Base-by-base conservation (phyloP, 2,888 invertebrate genomes). In the Ligdia adustata region DNA sequence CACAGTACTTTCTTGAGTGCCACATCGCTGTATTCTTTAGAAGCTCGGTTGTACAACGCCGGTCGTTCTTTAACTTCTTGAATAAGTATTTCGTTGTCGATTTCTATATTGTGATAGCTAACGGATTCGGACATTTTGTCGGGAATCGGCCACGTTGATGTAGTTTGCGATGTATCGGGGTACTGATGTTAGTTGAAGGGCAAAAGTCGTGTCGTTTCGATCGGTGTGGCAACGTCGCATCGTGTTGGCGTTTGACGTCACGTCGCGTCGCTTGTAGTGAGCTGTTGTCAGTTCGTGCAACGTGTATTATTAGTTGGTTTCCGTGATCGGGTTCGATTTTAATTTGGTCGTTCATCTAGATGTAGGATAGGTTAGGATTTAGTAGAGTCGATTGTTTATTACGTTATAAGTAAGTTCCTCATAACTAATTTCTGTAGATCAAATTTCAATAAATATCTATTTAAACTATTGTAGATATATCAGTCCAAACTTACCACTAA, bases 201-300 rank as follows among this genome's bases (percentile, higher is more conserved):
- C 9, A 34, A 45, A 45, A 45, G 24, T 40, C 46, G 40, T 11
- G 12, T n/a, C n/a, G n/a, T n/a, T n/a, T n/a, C n/a, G n/a, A n/a
- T n/a, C n/a, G n/a, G n/a, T n/a, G n/a, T n/a, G n/a, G n/a, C n/a
- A n/a, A n/a, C n/a, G n/a, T n/a, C n/a, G 5, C 14, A 32, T 24
- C 34, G 18, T 34, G 40, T 38, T 33, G 39, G 22, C 27, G 28
- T 22, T 12, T 26, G 27, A 9, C 9, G 20, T 12, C 18, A 3
- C n/a, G 12, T 9, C 13, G 12, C 26, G 7, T 4, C 5, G 2
- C 28, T 22, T 40, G 12, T 9, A 2, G 1, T 31, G 38, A 18
- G 45, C 0, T 13, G 39, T 45, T 45, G 45, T 22, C 44, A 45
- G 27, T 13, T 38, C 38, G 31, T 12, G 13, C 16, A 28, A 7